These are phyloP conservation scores for Psylliodes chrysocephalus DNA, from an alignment of 2,888 invertebrate species.

Conservation along the genomic window DNA sequence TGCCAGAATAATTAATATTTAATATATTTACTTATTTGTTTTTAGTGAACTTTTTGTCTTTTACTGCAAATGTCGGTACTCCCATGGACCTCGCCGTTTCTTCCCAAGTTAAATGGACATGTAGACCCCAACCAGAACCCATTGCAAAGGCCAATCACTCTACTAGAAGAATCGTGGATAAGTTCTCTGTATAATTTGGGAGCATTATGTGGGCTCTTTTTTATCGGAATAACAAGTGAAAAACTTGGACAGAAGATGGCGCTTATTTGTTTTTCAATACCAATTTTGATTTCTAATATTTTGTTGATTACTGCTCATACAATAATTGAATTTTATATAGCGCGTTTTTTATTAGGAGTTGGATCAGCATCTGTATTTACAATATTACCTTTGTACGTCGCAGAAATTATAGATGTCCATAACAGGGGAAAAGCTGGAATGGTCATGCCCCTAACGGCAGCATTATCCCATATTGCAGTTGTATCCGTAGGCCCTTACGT, in stretches of 20 bases:
- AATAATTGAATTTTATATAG: slow-evolving; percentile 63
- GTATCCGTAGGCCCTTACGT: slow-evolving; percentile 48
- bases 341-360: slow-evolving; percentile 71
- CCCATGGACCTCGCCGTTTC: slow-evolving; percentile 51
- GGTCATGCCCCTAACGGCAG: slow-evolving; percentile 41
- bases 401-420: slow-evolving; percentile 83
- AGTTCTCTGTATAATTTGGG: slow-evolving; percentile 50
- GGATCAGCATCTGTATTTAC: slow-evolving; percentile 76
- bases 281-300: slow-evolving; percentile 68
- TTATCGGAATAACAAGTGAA: slow-evolving; percentile 44
- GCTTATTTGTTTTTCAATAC: slow-evolving; percentile 71
- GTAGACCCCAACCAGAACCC: slow-evolving; percentile 47
- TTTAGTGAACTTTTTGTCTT: slow-evolving; percentile 50
- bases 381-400: slow-evolving; percentile 84
- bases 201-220: slow-evolving; percentile 48
- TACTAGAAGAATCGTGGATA: slow-evolving; percentile 50
- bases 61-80: slow-evolving; percentile 45
- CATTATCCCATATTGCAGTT: slow-evolving; percentile 38
- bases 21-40: slow-evolving; percentile 6
- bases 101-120: slow-evolving; percentile 47
- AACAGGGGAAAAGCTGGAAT: slow-evolving; percentile 70
- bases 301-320: slow-evolving; percentile 44
- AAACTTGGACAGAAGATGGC: slow-evolving; percentile 73
- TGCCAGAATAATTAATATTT: no score
- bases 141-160: slow-evolving; percentile 41